Evolutionary conservation across 2,888 invertebrate species (phyloP).

Genomic region (Tipula vernalis): DNA sequence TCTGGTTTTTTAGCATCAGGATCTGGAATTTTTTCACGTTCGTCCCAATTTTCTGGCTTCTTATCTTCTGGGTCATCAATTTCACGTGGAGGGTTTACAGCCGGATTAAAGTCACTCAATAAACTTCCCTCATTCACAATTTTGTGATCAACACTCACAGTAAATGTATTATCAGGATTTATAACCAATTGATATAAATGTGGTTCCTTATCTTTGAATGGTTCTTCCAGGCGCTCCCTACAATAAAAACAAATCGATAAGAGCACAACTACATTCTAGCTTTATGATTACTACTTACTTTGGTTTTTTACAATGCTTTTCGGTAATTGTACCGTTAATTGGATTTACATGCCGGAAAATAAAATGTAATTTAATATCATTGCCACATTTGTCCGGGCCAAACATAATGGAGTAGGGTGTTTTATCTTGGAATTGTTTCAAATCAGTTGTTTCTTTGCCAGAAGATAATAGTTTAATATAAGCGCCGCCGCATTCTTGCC

Average conservation of each 20-base stretch:
- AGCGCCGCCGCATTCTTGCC: constrained; percentile 97
- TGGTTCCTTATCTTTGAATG: constrained; percentile 84
- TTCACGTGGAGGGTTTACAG: constrained; percentile 90
- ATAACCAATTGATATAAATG: constrained; percentile 74
- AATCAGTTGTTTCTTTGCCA: constrained; percentile 52
- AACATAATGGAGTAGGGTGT: constrained; percentile 99
- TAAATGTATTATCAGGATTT: constrained; percentile 66
- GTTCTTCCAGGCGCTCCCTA: constrained; percentile 66
- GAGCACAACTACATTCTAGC: neutral
- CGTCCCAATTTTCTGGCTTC: constrained; percentile 93
- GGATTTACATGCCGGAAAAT: constrained; percentile 96
- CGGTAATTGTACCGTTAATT: constrained; percentile 73
- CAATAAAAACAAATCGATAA: neutral
- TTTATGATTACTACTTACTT: constrained; percentile 37
- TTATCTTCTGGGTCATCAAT: constrained; percentile 81
- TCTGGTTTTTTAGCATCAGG: constrained; percentile 80
- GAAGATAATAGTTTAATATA: constrained; percentile 86
- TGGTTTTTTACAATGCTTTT: constrained; percentile 93
- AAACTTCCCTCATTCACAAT: constrained; percentile 76
- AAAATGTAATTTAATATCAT: constrained; percentile 81
- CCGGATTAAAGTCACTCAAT: constrained; percentile 78
- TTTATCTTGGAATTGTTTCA: constrained; percentile 81
- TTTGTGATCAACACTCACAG: constrained; percentile 71
- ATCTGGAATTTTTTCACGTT: constrained; percentile 83
- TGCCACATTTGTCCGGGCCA: constrained; percentile 98